phyloP scores from a whole-genome alignment of 64 coral and sea anemone species.

The Montipora efflorescens region DNA sequence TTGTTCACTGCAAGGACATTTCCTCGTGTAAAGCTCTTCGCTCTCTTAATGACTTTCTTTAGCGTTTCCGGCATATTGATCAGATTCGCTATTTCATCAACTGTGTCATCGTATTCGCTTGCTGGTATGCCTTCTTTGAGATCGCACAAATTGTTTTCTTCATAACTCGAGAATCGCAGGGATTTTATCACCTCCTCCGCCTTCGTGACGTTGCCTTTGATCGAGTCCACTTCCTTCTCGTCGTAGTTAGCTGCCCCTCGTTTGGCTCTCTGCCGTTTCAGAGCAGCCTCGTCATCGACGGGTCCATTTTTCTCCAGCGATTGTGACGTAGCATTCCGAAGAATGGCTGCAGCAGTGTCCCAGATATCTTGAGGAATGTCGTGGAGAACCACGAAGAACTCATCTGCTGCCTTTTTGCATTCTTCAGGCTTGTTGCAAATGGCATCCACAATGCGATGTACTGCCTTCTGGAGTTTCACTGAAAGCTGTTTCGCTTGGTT shows the following conservation, averaged over 20 bases:
- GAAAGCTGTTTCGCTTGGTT: not conserved
- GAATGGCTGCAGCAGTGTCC: not conserved
- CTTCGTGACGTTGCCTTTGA: not conserved
- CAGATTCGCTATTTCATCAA: slow-evolving; percentile 34
- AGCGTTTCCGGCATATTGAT: slow-evolving; percentile 39
- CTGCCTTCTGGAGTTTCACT: not conserved
- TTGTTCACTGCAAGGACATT: slow-evolving; percentile 23
- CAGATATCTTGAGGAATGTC: not conserved
- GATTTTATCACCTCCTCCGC: slow-evolving; percentile 21
- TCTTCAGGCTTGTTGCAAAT: slow-evolving; percentile 27
- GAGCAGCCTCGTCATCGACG: not conserved
- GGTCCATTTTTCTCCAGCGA: not conserved
- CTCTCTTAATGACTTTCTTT: slow-evolving; percentile 32
- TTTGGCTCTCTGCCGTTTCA: not conserved
- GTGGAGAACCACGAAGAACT: not conserved
- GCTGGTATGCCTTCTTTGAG: slow-evolving; percentile 13
- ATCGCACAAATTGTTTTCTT: slow-evolving; percentile 50
- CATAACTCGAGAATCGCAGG: slow-evolving; percentile 29
- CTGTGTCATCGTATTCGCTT: not conserved
- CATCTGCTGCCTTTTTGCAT: not conserved
- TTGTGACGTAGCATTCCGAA: not conserved
- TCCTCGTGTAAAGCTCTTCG: slow-evolving; percentile 5
- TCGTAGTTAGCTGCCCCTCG: not conserved
- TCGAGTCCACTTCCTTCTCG: too few relatives aligned
- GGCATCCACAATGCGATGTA: not conserved